Conservation (phyloP, 2,888 invertebrate genomes). For the Hyppa rectilinea region DNA sequence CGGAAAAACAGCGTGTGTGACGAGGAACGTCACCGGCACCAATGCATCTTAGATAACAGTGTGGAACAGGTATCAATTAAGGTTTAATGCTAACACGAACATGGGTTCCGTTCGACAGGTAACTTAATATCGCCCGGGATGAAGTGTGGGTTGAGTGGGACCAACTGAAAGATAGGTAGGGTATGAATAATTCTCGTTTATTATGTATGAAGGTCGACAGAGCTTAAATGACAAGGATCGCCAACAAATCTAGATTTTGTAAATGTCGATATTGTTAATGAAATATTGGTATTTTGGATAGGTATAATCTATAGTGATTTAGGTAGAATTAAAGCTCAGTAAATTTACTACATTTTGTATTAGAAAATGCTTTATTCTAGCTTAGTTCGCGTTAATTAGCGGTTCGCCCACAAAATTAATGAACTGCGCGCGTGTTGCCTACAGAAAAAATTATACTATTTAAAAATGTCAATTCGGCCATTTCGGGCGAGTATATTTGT, state of each 20-base stretch:
- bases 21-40: too few relatives aligned
- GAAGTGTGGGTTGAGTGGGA: slow-evolving; percentile 21
- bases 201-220: slow-evolving; percentile 28
- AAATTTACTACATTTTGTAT: neutral
- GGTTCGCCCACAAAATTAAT: too few relatives aligned
- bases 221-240: slow-evolving; percentile 48
- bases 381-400: too few relatives aligned
- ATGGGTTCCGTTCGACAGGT: slow-evolving; percentile 53
- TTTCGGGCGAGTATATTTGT: too few relatives aligned
- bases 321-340: neutral
- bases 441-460: too few relatives aligned
- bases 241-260: neutral
- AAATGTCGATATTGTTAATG: neutral
- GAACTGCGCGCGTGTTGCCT: too few relatives aligned
- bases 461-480: too few relatives aligned
- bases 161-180: slow-evolving; percentile 47
- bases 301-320: neutral
- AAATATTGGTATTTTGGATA: slow-evolving; percentile 10
- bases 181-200: slow-evolving; percentile 46
- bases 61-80: too few relatives aligned
- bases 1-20: too few relatives aligned
- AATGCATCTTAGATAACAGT: too few relatives aligned
- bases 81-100: slow-evolving; percentile 45
- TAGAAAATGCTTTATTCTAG: neutral
- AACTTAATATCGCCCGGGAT: slow-evolving; percentile 54